These are phyloP conservation scores for Huso huso DNA, from an alignment of 2,797 vertebrate genomes.

Conservation along the genomic window DNA sequence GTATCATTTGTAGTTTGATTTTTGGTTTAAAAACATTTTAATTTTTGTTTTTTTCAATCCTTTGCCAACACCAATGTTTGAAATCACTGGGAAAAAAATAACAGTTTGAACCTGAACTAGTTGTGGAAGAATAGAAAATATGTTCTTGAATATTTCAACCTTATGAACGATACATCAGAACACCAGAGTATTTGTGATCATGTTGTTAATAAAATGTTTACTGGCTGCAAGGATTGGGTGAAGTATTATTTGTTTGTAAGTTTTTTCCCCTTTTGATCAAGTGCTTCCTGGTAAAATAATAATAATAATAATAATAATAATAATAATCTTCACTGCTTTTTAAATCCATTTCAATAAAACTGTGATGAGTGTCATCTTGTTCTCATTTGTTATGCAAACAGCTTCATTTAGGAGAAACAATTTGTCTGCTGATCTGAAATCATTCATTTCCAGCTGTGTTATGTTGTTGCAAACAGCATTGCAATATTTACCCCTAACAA, in stretches of 20 bases:
- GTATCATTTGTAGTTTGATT: slow-evolving; percentile 43
- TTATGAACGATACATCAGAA: slow-evolving; percentile 59
- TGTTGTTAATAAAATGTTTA: slow-evolving; percentile 86
- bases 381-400: no score
- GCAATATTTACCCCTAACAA: no score
- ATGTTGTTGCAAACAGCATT: no score
- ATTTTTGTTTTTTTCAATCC: slow-evolving; percentile 42
- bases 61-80: slow-evolving; percentile 64
- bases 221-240: slow-evolving; percentile 59
- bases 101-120: slow-evolving; percentile 52
- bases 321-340: neutral
- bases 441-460: no score
- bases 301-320: slow-evolving; percentile 21
- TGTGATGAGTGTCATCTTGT: slow-evolving; percentile 47
- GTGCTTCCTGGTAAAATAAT: slow-evolving; percentile 60
- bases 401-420: no score
- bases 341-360: slow-evolving; percentile 58
- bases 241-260: slow-evolving; percentile 36
- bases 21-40: slow-evolving; percentile 2
- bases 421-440: no score
- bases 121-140: slow-evolving; percentile 55
- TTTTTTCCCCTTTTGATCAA: slow-evolving; percentile 54
- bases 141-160: slow-evolving; percentile 61
- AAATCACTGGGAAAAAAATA: slow-evolving; percentile 47
- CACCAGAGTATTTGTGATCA: slow-evolving; percentile 85